phyloP scores from a whole-genome alignment of 2,113 vertebrate genomes.

The Eretmochelys imbricata region DNA sequence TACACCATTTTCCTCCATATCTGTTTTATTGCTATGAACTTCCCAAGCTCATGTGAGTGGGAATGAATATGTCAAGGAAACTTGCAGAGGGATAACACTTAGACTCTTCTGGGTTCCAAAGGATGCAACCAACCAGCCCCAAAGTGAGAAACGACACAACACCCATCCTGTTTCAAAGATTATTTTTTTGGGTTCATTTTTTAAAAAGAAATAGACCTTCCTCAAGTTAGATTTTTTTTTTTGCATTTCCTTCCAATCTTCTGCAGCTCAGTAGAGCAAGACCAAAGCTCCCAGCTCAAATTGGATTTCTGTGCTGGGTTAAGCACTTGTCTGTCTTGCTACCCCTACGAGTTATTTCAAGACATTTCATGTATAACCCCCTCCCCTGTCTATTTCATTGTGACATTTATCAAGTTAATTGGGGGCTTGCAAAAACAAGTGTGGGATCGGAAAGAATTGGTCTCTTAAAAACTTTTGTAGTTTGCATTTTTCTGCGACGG shows the following conservation, averaged over 20 bases:
- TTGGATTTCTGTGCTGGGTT: background rate
- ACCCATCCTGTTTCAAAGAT: background rate
- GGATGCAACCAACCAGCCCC: background rate
- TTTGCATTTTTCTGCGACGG: background rate
- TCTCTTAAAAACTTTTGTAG: background rate
- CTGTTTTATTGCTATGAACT: background rate
- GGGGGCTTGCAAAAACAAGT: background rate
- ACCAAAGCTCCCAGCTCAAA: background rate
- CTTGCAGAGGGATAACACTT: background rate
- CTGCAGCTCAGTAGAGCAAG: background rate
- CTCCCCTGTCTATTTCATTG: rapidly evolving
- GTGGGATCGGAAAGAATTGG: background rate
- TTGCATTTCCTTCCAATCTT: background rate
- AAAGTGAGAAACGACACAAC: background rate
- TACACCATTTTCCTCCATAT: background rate
- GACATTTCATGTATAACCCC: background rate
- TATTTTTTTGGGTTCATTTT: background rate
- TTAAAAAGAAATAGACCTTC: background rate
- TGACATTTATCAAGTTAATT: rapidly evolving
- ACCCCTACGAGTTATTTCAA: background rate
- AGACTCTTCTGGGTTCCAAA: background rate
- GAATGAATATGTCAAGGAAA: background rate
- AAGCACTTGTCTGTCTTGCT: background rate
- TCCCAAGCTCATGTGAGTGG: background rate
- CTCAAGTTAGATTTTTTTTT: background rate